These are phyloP conservation scores for Acrocyrtus sp. DNA, from an alignment of 2,888 invertebrate species.

Conservation along the genomic window DNA sequence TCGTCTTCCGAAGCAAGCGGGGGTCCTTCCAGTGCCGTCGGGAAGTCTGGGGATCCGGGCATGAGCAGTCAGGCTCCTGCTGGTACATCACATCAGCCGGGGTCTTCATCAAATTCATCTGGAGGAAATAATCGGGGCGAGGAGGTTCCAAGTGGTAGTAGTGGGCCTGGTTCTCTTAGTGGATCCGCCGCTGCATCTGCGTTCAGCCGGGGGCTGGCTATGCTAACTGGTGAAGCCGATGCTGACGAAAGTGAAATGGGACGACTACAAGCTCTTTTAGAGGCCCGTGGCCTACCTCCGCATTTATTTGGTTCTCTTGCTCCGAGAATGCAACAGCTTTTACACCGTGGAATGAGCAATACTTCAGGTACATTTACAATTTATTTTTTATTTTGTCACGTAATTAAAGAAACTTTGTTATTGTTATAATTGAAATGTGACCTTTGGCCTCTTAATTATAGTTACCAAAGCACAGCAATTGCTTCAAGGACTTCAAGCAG, in stretches of 20 bases:
- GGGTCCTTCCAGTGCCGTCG: slow-evolving; percentile 58
- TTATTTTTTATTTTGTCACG: slow-evolving; percentile 1
- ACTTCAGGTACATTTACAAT: slow-evolving; percentile 81
- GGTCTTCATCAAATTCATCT: slow-evolving; percentile 42
- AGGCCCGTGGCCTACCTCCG: slow-evolving; percentile 95
- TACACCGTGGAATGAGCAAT: slow-evolving; percentile 94
- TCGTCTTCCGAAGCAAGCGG: slow-evolving; percentile 61
- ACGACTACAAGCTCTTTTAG: slow-evolving; percentile 90
- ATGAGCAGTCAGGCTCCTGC: slow-evolving; percentile 63
- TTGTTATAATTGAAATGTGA: slow-evolving; percentile 5
- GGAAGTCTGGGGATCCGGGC: slow-evolving; percentile 65
- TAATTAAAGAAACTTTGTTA: background rate
- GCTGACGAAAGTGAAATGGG: slow-evolving; percentile 96
- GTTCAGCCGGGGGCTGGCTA: slow-evolving; percentile 69
- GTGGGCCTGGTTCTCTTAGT: slow-evolving; percentile 43
- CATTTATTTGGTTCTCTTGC: slow-evolving; percentile 96
- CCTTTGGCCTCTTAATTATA: slow-evolving; percentile 61
- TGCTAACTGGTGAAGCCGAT: slow-evolving; percentile 68
- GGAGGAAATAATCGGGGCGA: slow-evolving; percentile 42
- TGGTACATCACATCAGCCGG: slow-evolving; percentile 56
- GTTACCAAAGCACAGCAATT: slow-evolving; percentile 94
- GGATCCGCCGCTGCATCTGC: slow-evolving; percentile 67
- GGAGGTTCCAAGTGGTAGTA: slow-evolving; percentile 39
- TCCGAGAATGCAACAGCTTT: slow-evolving; percentile 94
- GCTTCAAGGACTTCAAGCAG: slow-evolving; percentile 89